Base-by-base conservation (phyloP, 2,797 vertebrate genomes). In the Tenualosa thibaudeaui region DNA sequence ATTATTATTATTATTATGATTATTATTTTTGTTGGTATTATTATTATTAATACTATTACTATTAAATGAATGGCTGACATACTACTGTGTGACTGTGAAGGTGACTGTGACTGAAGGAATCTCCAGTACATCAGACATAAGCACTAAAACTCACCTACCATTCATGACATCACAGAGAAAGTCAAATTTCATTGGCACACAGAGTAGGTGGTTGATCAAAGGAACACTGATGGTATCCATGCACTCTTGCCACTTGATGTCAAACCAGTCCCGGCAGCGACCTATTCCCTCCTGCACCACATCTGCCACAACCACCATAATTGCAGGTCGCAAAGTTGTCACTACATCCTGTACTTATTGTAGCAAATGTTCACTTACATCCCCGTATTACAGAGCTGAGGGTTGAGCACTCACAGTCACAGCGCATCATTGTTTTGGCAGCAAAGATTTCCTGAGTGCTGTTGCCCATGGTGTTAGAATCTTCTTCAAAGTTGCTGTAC, bases 161-260 rank as follows among this genome's bases (percentile, higher is more conserved):
- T 89, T 95, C 90, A 95, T 89, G 4, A 96, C 22, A 2, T 92
- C 81, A 87, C 98, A 99, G 86, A 99, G 88, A 91, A 97, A 96
- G 81, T 92, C 87, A 87, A 98, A 96, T 85, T 93, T 95, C 97
- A 99, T 97, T 12, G 97, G 95, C 15, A 96, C 56, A 85, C 98
- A 99, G 54, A 99, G 83, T 31, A 99, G 24, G 89, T 97, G 92
- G 89, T 75, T 96, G 90, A 99, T 24, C 78, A 98, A 3, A 0
- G 97, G 97, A 0, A 96, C 89, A 0, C 31, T 0, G 26, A 98
- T 83, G 0, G 0, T 7, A 0, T n/a, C 0, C 94, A 95, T 89
- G 82, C 98, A 99, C 0, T 86, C 58, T 0, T 0, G 0, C 81
- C 97, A 90, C 87, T 93, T 97, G 1, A 0, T 0, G 0, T 24